Conservation (phyloP, 2,888 invertebrate species). For the Macrostomum cliftonense region DNA sequence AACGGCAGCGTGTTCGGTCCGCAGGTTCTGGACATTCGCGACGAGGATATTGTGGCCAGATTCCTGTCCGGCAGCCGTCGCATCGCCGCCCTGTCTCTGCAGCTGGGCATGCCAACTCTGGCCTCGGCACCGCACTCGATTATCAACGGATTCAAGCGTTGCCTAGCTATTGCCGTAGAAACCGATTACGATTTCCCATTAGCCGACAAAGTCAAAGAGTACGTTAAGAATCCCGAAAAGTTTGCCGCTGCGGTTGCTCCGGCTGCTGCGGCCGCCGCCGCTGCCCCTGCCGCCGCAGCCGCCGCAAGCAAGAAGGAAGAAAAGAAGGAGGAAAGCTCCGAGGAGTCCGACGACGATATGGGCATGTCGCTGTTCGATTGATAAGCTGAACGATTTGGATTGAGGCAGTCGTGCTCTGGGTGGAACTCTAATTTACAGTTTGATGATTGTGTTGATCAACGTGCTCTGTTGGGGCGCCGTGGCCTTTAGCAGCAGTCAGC, state of each 20-base stretch:
- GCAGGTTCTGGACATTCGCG: slow-evolving; percentile 87
- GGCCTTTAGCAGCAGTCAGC: too few species aligned
- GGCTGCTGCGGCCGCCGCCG: slow-evolving; percentile 48
- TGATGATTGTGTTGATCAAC: too few species aligned
- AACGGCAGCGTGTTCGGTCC: slow-evolving; percentile 93
- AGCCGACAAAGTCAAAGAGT: slow-evolving; percentile 35
- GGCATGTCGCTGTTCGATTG: slow-evolving; percentile 56
- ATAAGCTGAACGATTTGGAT: not conserved
- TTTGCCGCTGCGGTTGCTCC: slow-evolving; percentile 53
- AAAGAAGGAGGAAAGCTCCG: slow-evolving; percentile 48
- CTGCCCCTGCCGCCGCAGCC: slow-evolving; percentile 44
- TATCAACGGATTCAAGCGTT: slow-evolving; percentile 89
- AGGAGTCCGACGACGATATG: slow-evolving; percentile 61
- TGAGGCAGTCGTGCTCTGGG: too few species aligned
- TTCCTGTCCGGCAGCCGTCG: slow-evolving; percentile 73
- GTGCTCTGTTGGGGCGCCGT: too few species aligned
- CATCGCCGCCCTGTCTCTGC: slow-evolving; percentile 73
- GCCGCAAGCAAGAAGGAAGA: slow-evolving; percentile 58
- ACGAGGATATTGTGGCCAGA: slow-evolving; percentile 71
- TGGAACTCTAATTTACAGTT: too few species aligned
- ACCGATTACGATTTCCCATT: slow-evolving; percentile 54
- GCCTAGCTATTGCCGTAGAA: slow-evolving; percentile 82
- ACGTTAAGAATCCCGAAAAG: slow-evolving; percentile 70
- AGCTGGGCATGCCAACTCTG: slow-evolving; percentile 81
- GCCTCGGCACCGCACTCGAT: slow-evolving; percentile 93